Conservation (phyloP, 2,888 invertebrate genomes). For the Drosophila villosipedis region DNA sequence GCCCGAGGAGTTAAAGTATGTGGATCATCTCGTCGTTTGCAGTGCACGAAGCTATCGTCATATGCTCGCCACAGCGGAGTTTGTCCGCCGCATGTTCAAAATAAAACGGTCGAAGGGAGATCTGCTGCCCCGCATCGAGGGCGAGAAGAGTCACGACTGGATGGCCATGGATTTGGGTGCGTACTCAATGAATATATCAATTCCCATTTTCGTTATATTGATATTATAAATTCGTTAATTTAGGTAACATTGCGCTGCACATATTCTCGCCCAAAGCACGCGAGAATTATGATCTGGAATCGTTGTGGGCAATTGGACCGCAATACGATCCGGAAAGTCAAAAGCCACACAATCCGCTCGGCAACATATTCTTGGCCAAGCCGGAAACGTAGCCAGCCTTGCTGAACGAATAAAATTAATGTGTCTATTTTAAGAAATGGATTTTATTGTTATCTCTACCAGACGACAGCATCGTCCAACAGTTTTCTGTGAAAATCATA, state of each 20-base stretch:
- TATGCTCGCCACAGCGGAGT: slow-evolving; percentile 90
- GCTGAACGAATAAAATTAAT: slow-evolving; percentile 6
- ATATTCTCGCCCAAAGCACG: slow-evolving; percentile 91
- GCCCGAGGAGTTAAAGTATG: slow-evolving; percentile 91
- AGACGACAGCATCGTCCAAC: slow-evolving; percentile 78
- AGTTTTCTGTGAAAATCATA: slow-evolving; percentile 86
- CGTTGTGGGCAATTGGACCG: slow-evolving; percentile 94
- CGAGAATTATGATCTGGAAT: slow-evolving; percentile 93
- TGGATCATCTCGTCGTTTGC: slow-evolving; percentile 93
- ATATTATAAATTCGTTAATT: not conserved
- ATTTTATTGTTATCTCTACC: slow-evolving; percentile 69
- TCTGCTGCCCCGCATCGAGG: slow-evolving; percentile 91
- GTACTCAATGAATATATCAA: not conserved
- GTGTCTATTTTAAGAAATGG: not conserved
- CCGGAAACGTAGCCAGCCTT: slow-evolving; percentile 22
- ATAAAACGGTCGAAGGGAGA: slow-evolving; percentile 89
- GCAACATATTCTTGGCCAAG: slow-evolving; percentile 86
- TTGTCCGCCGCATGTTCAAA: slow-evolving; percentile 91
- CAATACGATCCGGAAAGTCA: slow-evolving; percentile 91
- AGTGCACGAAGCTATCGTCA: slow-evolving; percentile 91
- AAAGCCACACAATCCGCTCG: slow-evolving; percentile 87
- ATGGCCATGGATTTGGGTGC: slow-evolving; percentile 95
- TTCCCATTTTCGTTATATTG: not conserved
- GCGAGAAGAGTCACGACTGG: slow-evolving; percentile 92
- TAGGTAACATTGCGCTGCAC: slow-evolving; percentile 95